These are phyloP conservation scores for Aegithalos caudatus DNA, from an alignment of 2,113 vertebrate species.

Conservation along the genomic window DNA sequence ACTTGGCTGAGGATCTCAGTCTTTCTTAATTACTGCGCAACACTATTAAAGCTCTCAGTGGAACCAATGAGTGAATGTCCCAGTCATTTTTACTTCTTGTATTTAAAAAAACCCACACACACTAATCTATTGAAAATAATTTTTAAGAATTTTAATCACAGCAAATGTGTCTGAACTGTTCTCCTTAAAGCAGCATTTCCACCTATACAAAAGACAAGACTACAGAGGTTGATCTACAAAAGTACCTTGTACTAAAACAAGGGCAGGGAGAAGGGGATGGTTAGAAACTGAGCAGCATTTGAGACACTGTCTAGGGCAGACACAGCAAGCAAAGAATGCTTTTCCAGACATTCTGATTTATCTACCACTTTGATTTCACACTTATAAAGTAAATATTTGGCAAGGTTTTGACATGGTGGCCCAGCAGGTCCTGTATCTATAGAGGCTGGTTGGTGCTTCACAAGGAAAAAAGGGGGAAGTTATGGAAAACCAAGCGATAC, in stretches of 20 bases:
- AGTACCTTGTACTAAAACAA: slow-evolving; percentile 53
- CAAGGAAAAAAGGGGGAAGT: not conserved
- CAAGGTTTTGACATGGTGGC: slow-evolving; percentile 34
- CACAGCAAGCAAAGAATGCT: slow-evolving; percentile 56
- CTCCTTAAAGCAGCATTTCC: slow-evolving; percentile 65
- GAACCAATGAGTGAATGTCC: slow-evolving; percentile 2
- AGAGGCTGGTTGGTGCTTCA: slow-evolving; percentile 15
- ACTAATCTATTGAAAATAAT: slow-evolving; percentile 54
- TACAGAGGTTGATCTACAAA: slow-evolving; percentile 59
- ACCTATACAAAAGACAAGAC: slow-evolving; percentile 64
- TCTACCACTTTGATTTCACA: slow-evolving; percentile 61
- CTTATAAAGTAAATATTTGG: slow-evolving; percentile 68
- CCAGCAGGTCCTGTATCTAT: slow-evolving; percentile 24
- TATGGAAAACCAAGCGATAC: slow-evolving; percentile 27
- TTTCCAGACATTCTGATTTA: slow-evolving; percentile 65
- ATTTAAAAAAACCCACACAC: not conserved
- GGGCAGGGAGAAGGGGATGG: not conserved
- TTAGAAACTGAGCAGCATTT: slow-evolving; percentile 30
- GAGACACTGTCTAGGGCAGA: slow-evolving; percentile 49
- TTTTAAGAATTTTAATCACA: slow-evolving; percentile 72
- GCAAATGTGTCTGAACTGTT: slow-evolving; percentile 66
- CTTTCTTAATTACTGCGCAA: slow-evolving; percentile 11
- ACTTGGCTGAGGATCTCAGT: slow-evolving; percentile 3
- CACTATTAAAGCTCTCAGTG: slow-evolving; percentile 50
- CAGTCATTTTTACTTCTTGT: not conserved